Base-by-base conservation (phyloP, 2,113 vertebrate genomes). In the Sprattus sprattus region DNA sequence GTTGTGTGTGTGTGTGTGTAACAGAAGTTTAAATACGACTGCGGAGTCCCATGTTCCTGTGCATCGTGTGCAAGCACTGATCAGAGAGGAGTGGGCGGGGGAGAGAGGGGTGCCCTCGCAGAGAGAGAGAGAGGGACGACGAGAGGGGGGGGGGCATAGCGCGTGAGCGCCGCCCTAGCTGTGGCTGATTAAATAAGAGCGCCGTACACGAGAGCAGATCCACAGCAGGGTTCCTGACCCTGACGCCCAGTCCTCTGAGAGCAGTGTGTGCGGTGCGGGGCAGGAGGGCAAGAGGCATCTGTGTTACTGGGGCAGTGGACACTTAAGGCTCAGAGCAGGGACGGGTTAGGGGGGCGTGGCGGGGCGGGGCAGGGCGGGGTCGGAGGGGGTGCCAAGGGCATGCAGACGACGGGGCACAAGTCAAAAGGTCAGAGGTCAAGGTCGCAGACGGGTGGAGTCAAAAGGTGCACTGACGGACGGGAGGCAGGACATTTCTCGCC, bases 301-400 rank as follows among this genome's bases (percentile, higher is more conserved):
- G 32, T 78, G 71, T 39, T 39, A 39, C 71, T 32, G 64, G 28
- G 32, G 71, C 71, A 78, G 71, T 78, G 71, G 32, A 78, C 71
- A 78, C 4, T 92, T 90, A 85, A 85, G 89, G 90, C 85, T 15
- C 85, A 84, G 64, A 87, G 64, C 81, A 78, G 81, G 46, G 50
- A n/a, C 6, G 50, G 13, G 15, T 13, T 2, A 4, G 47, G 22
- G 8, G 11, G 0, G 67, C n/a, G n/a, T n/a, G n/a, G n/a, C n/a
- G n/a, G n/a, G n/a, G n/a, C n/a, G n/a, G n/a, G n/a, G n/a, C n/a
- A n/a, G n/a, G n/a, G n/a, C n/a, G n/a, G n/a, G n/a, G n/a, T n/a
- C 5, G 22, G 87, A 86, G 92, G 75, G 2, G 67, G 71, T 18
- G 83, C 25, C 82, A 9, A 60, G 18, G 57, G 52, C 28, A 39